Percentiles rank a stretch among this genome's conserved stretches.
Evolutionary conservation across 2,888 invertebrate species (phyloP).

Genomic region (Chloroclystis v-ata): DNA sequence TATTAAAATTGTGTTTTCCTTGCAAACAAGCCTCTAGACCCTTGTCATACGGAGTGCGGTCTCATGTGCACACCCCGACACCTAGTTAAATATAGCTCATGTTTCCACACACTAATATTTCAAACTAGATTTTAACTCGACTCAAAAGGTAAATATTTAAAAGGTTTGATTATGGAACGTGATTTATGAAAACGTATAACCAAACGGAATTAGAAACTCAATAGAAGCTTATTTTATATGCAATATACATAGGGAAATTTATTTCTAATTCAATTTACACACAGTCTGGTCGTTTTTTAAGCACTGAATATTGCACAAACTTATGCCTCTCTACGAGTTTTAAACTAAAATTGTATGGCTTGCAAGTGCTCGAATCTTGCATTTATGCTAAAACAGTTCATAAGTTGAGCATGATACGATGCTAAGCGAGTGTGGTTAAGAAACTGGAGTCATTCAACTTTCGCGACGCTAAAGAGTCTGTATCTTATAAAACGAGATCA

Average conservation of each 20-base stretch:
- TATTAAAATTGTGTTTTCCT: constrained; percentile 58
- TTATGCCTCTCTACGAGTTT: constrained; percentile 24
- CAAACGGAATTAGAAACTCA: too few species aligned
- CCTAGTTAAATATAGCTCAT: constrained; percentile 42
- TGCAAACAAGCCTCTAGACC: constrained; percentile 50
- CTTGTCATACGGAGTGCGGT: constrained; percentile 50
- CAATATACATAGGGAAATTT: too few species aligned
- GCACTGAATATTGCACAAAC: constrained; percentile 3
- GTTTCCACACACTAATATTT: constrained; percentile 31
- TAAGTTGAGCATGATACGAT: constrained; percentile 34
- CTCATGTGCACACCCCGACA: constrained; percentile 51
- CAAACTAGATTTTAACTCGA: constrained; percentile 29
- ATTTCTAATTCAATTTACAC: too few species aligned
- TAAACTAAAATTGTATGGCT: constrained; percentile 29
- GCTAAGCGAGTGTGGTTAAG: constrained; percentile 26
- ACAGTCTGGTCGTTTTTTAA: too few species aligned
- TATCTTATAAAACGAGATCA: constrained; percentile 55
- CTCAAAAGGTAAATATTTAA: constrained; percentile 24
- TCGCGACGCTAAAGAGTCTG: constrained; percentile 51
- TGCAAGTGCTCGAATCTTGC: constrained; percentile 24
- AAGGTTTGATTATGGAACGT: constrained; percentile 19
- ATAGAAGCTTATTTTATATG: too few species aligned
- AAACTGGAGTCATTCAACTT: constrained; percentile 44
- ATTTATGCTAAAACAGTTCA: constrained; percentile 38
- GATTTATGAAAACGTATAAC: too few species aligned